These are phyloP conservation scores for Temnopleurus reevesii DNA, from an alignment of 53 echinoderm and acorn worm genomes.

Conservation along the genomic window DNA sequence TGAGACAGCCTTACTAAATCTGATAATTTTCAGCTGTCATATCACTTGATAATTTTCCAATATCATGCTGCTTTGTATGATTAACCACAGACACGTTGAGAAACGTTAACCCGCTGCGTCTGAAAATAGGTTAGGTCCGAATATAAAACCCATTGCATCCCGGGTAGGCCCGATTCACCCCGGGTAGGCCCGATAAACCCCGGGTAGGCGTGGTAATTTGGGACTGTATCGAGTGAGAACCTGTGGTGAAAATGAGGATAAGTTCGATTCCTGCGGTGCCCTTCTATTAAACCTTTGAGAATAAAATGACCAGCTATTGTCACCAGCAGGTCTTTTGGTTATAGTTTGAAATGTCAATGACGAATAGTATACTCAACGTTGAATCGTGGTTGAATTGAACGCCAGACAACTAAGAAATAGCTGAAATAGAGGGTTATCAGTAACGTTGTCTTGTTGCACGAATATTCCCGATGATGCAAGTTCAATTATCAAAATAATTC, in stretches of 20 bases:
- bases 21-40: constrained; percentile 9
- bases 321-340: no score
- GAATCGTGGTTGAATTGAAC: no score
- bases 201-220: neutral
- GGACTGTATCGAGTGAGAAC: neutral
- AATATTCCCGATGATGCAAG: no score
- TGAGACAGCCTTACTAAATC: no score
- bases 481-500: no score
- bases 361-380: no score
- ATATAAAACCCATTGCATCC: neutral
- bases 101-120: constrained; percentile 11
- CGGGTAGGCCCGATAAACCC: neutral
- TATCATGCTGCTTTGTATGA: neutral
- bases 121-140: neutral
- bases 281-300: no score
- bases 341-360: no score
- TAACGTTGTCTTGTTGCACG: no score
- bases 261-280: neutral
- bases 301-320: no score
- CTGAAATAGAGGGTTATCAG: no score
- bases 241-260: neutral
- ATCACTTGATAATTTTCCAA: neutral
- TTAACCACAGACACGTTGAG: constrained; percentile 33
- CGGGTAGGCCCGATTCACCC: neutral
- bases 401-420: no score